phyloP scores from a whole-genome alignment of 2,888 invertebrate genomes.

The Bellardia pandia region DNA sequence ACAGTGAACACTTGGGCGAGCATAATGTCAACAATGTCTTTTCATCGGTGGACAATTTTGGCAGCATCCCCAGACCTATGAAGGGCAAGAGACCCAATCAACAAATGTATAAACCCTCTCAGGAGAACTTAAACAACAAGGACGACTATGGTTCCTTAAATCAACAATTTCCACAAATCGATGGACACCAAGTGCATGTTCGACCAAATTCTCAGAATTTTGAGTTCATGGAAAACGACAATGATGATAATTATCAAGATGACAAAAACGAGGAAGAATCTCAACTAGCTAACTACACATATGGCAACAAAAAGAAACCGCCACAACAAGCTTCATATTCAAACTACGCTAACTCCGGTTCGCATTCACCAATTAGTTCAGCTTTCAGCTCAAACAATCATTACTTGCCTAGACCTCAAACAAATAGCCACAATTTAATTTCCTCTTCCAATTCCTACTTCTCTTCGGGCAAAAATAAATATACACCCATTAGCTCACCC shows the following conservation, averaged over 20 bases:
- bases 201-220: constrained; percentile 81
- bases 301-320: constrained; percentile 60
- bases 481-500: constrained; percentile 62
- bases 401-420: constrained; percentile 75
- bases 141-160: constrained; percentile 42
- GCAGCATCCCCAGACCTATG: constrained; percentile 75
- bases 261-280: constrained; percentile 68
- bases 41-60: constrained; percentile 76
- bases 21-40: constrained; percentile 81
- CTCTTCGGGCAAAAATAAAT: constrained; percentile 67
- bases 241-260: constrained; percentile 74
- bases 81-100: constrained; percentile 59
- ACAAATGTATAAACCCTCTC: constrained; percentile 38
- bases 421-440: constrained; percentile 32
- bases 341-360: constrained; percentile 7
- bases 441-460: constrained; percentile 36
- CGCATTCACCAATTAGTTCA: constrained; percentile 12
- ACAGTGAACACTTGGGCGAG: constrained; percentile 81
- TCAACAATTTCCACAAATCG: constrained; percentile 77
- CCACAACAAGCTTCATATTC: constrained; percentile 26
- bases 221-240: constrained; percentile 78
- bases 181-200: constrained; percentile 78
- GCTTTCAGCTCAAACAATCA: constrained; percentile 71
- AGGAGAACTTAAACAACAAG: constrained; percentile 28
- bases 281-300: constrained; percentile 76